Conservation (phyloP, 2,888 invertebrate species). For the Sphinx pinastri region DNA sequence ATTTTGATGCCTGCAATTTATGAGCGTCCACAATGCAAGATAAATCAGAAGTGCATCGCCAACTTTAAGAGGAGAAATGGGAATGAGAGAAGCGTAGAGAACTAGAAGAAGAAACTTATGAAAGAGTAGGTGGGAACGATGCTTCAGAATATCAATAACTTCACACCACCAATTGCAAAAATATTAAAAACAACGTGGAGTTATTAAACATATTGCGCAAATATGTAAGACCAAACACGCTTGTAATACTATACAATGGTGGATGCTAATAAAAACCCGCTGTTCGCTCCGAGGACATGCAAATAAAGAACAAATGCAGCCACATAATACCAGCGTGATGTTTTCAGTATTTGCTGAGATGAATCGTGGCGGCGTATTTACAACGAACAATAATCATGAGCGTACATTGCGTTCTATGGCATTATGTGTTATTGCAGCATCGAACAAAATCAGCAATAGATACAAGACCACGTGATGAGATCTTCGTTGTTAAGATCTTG, state of each 20-base stretch:
- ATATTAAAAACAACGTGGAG: not conserved
- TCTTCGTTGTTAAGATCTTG: slow-evolving; percentile 26
- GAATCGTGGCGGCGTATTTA: not conserved
- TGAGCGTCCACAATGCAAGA: too few relatives aligned
- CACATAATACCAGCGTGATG: slow-evolving; percentile 1
- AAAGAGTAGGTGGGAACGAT: too few relatives aligned
- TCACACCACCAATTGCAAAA: too few relatives aligned
- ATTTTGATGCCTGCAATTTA: too few relatives aligned
- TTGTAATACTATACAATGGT: slow-evolving; percentile 17
- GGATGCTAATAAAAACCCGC: slow-evolving; percentile 22
- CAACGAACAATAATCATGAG: not conserved
- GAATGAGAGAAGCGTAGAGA: too few relatives aligned
- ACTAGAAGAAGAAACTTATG: too few relatives aligned
- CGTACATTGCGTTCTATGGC: slow-evolving; percentile 5
- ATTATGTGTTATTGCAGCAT: too few relatives aligned
- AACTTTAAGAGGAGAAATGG: too few relatives aligned
- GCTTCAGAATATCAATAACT: too few relatives aligned
- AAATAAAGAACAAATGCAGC: slow-evolving; percentile 33
- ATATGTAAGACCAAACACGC: not conserved
- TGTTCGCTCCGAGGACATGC: slow-evolving; percentile 31
- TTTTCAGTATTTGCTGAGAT: slow-evolving; percentile 1
- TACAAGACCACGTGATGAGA: slow-evolving; percentile 30
- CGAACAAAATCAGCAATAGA: slow-evolving; percentile 37
- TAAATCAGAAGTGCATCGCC: too few relatives aligned
- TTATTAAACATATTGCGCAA: not conserved